phyloP scores from a whole-genome alignment of 2,888 invertebrate species.

The Micropterix aruncella region DNA sequence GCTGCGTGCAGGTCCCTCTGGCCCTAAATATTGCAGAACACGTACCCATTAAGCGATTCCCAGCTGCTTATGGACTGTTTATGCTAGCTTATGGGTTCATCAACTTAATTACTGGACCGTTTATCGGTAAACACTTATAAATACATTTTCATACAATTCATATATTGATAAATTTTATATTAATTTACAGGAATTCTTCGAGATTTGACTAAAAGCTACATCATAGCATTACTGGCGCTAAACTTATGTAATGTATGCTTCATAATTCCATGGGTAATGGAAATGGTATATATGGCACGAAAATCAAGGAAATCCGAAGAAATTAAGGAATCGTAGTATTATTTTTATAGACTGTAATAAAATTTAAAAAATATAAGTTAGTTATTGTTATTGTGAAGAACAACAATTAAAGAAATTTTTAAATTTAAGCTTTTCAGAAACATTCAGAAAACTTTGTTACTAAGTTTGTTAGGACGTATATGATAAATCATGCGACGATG shows the following conservation, averaged over 20 bases:
- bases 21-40: conserved; percentile 51
- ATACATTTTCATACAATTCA: too few relatives aligned
- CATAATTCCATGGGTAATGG: background rate
- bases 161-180: background rate
- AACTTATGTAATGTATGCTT: background rate
- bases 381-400: too few relatives aligned
- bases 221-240: background rate
- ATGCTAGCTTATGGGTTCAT: conserved; percentile 46
- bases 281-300: too few relatives aligned
- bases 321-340: too few relatives aligned
- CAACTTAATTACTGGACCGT: conserved; percentile 42
- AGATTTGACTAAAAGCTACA: background rate
- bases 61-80: conserved; percentile 50
- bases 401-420: too few relatives aligned
- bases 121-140: conserved; percentile 51
- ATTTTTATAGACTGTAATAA: too few relatives aligned
- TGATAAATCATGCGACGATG: too few relatives aligned
- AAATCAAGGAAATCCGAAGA: too few relatives aligned
- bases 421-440: too few relatives aligned
- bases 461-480: too few relatives aligned
- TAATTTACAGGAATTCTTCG: background rate
- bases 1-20: conserved; percentile 46
- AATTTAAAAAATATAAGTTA: too few relatives aligned
- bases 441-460: too few relatives aligned
- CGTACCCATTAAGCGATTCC: conserved; percentile 44